Evolutionary conservation across 2,797 vertebrate species (phyloP).

Genomic region (Nannoperca australis): DNA sequence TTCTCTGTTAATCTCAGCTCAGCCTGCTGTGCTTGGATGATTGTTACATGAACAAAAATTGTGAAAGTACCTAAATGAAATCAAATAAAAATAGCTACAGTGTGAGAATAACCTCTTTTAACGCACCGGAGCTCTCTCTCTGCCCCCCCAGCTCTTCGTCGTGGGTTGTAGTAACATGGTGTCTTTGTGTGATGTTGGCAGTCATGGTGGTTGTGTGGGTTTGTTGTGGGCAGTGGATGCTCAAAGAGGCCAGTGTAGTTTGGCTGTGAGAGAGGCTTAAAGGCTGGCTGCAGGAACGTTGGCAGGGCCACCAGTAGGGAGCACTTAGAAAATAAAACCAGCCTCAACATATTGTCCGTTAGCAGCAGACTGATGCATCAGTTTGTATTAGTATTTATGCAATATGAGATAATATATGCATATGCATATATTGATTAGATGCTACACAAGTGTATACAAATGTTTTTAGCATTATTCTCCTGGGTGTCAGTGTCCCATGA

Average conservation of each 20-base stretch:
- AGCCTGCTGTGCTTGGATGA: not conserved
- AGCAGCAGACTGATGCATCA: constrained; percentile 1
- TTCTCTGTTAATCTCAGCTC: constrained; percentile 31
- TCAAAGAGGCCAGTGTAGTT: constrained; percentile 80
- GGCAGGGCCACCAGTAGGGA: constrained; percentile 14
- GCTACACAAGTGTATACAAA: not conserved
- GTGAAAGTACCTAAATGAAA: constrained; percentile 29
- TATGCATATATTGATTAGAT: not conserved
- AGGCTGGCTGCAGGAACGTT: constrained; percentile 49
- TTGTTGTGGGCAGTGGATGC: constrained; percentile 78
- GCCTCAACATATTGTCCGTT: constrained; percentile 27
- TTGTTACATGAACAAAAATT: constrained; percentile 18
- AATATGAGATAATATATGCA: not conserved
- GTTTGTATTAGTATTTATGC: not conserved
- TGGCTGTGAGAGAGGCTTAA: constrained; percentile 57
- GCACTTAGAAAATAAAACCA: constrained; percentile 27
- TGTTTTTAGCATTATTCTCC: not conserved
- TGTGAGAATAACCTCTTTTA: constrained; percentile 56
- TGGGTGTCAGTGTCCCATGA: not conserved
- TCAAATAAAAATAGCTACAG: constrained; percentile 54
- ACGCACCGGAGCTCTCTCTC: constrained; percentile 45
- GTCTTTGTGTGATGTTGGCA: constrained; percentile 79
- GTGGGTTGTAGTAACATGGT: constrained; percentile 80
- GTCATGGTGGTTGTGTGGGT: constrained; percentile 75
- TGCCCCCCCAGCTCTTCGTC: constrained; percentile 44